A percentile compares a stretch with the other conserved stretches of the same genome.
These are phyloP conservation scores for Phalera bucephala DNA, from an alignment of 2,888 invertebrate species.

Conservation along the genomic window DNA sequence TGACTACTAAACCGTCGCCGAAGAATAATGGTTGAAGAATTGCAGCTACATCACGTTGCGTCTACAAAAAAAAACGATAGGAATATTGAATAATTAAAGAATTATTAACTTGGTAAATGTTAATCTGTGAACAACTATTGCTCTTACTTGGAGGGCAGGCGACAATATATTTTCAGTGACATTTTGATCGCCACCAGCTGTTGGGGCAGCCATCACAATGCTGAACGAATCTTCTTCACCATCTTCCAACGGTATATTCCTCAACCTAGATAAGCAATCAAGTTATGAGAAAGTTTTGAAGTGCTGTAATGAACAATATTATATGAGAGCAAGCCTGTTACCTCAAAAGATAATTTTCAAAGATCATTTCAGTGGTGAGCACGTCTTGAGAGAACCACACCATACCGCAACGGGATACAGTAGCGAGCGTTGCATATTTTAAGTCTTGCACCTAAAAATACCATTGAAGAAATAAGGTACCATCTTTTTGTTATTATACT, in stretches of 20 bases:
- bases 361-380: constrained; percentile 98
- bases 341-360: constrained; percentile 95
- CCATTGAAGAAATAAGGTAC: neutral
- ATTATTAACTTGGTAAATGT: too few species aligned
- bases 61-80: constrained; percentile 57
- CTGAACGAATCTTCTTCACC: constrained; percentile 90
- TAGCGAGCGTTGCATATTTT: constrained; percentile 98
- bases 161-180: constrained; percentile 90
- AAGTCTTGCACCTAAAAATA: constrained; percentile 91
- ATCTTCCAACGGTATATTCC: constrained; percentile 94
- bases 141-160: constrained; percentile 88
- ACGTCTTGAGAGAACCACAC: constrained; percentile 99
- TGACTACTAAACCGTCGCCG: constrained; percentile 96
- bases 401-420: constrained; percentile 99
- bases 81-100: too few species aligned
- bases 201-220: constrained; percentile 82
- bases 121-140: too few species aligned
- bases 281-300: neutral
- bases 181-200: constrained; percentile 82
- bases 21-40: constrained; percentile 94
- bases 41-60: constrained; percentile 94
- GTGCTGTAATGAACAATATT: neutral
- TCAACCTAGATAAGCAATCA: constrained; percentile 79
- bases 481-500: too few species aligned
- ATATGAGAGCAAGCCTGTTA: constrained; percentile 22